Conservation (phyloP, 2,888 invertebrate genomes). For the Ephialtes manifestator region DNA sequence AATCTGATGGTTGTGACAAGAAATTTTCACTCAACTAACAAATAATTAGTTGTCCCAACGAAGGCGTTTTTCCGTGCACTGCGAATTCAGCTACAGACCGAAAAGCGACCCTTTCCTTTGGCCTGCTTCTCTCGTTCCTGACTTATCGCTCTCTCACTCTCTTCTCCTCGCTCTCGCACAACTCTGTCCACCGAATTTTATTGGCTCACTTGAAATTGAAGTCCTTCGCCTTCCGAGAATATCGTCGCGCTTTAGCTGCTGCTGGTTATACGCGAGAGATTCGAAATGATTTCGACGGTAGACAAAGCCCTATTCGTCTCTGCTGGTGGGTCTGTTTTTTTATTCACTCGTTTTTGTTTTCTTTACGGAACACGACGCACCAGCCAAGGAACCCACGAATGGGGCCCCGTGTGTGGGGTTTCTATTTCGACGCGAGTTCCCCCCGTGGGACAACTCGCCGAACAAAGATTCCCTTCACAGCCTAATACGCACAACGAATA, state of each 20-base stretch:
- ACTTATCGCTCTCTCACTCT: conserved; percentile 33
- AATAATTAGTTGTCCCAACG: too few species aligned
- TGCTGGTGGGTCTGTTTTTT: conserved; percentile 34
- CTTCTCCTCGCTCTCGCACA: conserved; percentile 38
- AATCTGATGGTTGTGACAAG: too few species aligned
- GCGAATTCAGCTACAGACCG: conserved; percentile 61
- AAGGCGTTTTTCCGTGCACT: too few species aligned
- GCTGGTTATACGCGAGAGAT: conserved; percentile 55
- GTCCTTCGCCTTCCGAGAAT: conserved; percentile 75
- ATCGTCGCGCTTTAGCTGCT: conserved; percentile 57
- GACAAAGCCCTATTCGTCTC: conserved; percentile 70
- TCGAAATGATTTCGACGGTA: conserved; percentile 66
- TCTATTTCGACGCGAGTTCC: conserved; percentile 47
- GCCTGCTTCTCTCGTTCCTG: conserved; percentile 27
- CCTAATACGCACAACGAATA: conserved; percentile 38
- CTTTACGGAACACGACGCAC: conserved; percentile 48
- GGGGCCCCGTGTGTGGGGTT: conserved; percentile 41
- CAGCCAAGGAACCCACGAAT: conserved; percentile 14
- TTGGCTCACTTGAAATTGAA: conserved; percentile 76
- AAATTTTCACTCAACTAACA: too few species aligned
- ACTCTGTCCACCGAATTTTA: conserved; percentile 73
- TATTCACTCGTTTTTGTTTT: conserved; percentile 49
- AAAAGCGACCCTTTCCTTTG: conserved; percentile 43
- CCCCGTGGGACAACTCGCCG: conserved; percentile 57
- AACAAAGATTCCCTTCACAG: conserved; percentile 65